A percentile compares a stretch with the other conserved stretches of the same genome.
These are phyloP conservation scores for Anoplolepis gracilipes DNA, from an alignment of 1,140 invertebrate species.

Conservation along the genomic window DNA sequence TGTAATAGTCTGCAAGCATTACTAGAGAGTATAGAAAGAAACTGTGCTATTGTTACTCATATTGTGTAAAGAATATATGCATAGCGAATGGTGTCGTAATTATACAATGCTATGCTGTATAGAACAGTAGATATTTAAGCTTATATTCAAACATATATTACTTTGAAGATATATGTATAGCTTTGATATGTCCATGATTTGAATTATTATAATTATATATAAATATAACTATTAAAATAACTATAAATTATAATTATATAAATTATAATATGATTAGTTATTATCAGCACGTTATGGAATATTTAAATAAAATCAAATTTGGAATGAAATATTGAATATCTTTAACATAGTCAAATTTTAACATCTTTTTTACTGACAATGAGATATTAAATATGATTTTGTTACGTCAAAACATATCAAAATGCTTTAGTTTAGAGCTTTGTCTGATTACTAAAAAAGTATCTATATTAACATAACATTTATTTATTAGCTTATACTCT, in stretches of 20 bases:
- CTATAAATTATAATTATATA: too few species aligned
- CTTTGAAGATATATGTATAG: background rate
- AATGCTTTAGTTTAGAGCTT: background rate
- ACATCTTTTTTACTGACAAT: background rate
- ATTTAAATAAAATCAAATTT: background rate
- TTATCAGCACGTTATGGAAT: background rate
- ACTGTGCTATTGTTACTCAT: slow-evolving; percentile 35
- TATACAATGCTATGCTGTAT: slow-evolving; percentile 15
- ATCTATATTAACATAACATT: background rate
- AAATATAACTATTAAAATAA: too few species aligned
- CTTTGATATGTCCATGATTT: background rate
- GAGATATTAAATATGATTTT: background rate
- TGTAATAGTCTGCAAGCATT: slow-evolving; percentile 18
- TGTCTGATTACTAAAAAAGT: background rate
- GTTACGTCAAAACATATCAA: background rate
- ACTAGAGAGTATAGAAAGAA: slow-evolving; percentile 13
- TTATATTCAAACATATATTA: slow-evolving; percentile 2
- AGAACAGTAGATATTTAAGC: slow-evolving; percentile 22
- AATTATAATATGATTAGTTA: too few species aligned
- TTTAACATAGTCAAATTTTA: background rate
- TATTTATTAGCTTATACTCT: background rate
- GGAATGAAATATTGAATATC: background rate
- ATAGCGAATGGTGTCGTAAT: background rate
- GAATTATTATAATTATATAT: slow-evolving; percentile 1
- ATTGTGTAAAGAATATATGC: slow-evolving; percentile 26